Conservation (phyloP, 1,140 invertebrate genomes). For the Tetraneura akinire region DNA sequence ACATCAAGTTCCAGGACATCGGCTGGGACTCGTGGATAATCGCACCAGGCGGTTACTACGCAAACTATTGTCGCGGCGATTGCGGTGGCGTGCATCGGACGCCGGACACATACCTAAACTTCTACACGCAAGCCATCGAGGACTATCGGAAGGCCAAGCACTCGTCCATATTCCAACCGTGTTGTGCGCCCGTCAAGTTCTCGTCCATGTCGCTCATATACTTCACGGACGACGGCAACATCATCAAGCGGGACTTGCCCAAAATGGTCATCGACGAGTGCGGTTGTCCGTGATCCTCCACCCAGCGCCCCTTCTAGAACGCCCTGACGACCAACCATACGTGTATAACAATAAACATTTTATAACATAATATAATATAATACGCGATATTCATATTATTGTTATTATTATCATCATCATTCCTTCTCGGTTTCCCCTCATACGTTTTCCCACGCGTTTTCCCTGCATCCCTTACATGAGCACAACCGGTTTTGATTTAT, state of each 20-base stretch:
- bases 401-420: no score
- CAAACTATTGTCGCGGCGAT: slow-evolving; percentile 91
- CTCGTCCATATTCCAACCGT: slow-evolving; percentile 77
- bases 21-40: slow-evolving; percentile 97
- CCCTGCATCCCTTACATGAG: no score
- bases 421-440: no score
- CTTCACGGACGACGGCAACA: slow-evolving; percentile 85
- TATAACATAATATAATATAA: no score
- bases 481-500: no score
- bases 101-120: slow-evolving; percentile 80
- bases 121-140: slow-evolving; percentile 87
- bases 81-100: slow-evolving; percentile 75
- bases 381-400: no score
- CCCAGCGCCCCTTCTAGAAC: no score
- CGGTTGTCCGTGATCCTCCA: slow-evolving; percentile 81
- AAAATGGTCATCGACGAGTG: slow-evolving; percentile 97
- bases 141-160: slow-evolving; percentile 78
- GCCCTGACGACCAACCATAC: neutral
- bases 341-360: no score
- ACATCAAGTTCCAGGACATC: slow-evolving; percentile 85
- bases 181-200: slow-evolving; percentile 92
- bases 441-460: no score
- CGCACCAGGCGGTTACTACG: slow-evolving; percentile 81
- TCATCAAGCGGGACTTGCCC: slow-evolving; percentile 90
- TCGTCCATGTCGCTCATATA: slow-evolving; percentile 91